Base-by-base conservation (phyloP, 2,797 vertebrate genomes). In the Leptoclinus maculatus region DNA sequence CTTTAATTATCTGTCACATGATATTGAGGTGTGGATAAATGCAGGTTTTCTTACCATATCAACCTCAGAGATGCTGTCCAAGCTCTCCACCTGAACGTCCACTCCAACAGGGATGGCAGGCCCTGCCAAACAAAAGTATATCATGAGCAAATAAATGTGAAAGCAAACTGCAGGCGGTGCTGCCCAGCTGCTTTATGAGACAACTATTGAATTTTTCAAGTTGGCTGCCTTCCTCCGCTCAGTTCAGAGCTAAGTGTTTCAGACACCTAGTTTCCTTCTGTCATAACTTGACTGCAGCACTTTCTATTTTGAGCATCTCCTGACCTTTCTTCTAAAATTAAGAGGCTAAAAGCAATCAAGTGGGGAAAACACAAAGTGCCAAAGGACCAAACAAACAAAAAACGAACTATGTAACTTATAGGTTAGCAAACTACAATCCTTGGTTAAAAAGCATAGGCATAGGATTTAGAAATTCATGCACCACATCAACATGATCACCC, bases 21-120 rank as follows among this genome's bases (percentile, higher is more conserved):
- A 21, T 25, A 25, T 23, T 9, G 5, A 62, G 14, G 12, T 47
- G 23, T 49, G 32, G 17, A 76, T 32, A 21, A 66, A 60, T 0
- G 19, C 2, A 23, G 5, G 2, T 56, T 58, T 75, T 80, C 95
- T 0, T 95, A 99, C 98, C 98, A 99, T 99, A 86, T 99, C 97
- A 64, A 99, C 98, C 92, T 99, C 98, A 13, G 98, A 99, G 93
- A 99, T 99, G 87, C 97, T 98, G 93, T 99, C 98, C 94, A 99
- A 93, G 72, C 98, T 99, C 90, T 99, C 98, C 90, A 99, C 96
- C 92, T 99, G 97, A 60, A 98, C 98, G 68, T 99, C 97, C 71
- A 99, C 96, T 7, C 97, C 98, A 51, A 99, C 98, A 0, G 98
- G 97, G 90, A 99, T 97, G 0, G 98, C 97, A 58, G 98, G 98